phyloP scores from a whole-genome alignment of 2,888 invertebrate species.

The Melanophora roralis region DNA sequence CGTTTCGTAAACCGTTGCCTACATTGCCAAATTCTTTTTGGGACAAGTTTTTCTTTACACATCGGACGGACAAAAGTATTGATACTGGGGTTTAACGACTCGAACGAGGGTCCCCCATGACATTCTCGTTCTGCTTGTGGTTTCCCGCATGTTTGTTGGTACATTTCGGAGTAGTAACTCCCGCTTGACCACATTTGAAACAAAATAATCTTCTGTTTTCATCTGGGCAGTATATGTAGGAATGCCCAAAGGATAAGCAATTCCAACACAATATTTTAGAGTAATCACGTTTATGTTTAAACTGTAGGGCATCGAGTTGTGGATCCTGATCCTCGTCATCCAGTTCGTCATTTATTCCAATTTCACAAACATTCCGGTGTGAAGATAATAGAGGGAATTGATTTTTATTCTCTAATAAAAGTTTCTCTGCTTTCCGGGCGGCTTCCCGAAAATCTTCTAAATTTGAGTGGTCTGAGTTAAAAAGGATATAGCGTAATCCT shows the following conservation, averaged over 20 bases:
- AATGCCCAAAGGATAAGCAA: constrained; percentile 31
- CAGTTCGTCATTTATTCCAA: background rate
- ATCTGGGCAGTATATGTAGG: constrained; percentile 28
- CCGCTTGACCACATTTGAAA: constrained; percentile 31
- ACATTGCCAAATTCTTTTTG: constrained; percentile 11
- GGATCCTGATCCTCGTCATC: background rate
- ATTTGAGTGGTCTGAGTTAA: background rate
- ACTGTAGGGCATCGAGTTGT: background rate
- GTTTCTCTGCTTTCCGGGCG: constrained; percentile 2
- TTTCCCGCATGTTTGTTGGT: constrained; percentile 1
- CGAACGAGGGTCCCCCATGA: constrained; percentile 16
- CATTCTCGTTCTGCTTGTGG: constrained; percentile 14
- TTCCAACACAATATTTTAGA: constrained; percentile 12
- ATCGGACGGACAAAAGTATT: background rate
- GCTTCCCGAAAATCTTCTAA: constrained; percentile 12
- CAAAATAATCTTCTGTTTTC: constrained; percentile 20
- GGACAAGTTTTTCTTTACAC: background rate
- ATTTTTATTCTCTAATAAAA: constrained; percentile 15
- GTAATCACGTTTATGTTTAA: background rate
- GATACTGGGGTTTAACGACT: background rate
- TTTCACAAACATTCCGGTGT: background rate
- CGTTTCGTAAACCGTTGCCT: background rate
- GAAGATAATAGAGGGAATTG: background rate
- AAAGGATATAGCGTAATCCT: background rate
- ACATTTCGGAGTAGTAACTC: background rate